Conservation (phyloP, 2,797 vertebrate genomes). For the Catharus ustulatus region DNA sequence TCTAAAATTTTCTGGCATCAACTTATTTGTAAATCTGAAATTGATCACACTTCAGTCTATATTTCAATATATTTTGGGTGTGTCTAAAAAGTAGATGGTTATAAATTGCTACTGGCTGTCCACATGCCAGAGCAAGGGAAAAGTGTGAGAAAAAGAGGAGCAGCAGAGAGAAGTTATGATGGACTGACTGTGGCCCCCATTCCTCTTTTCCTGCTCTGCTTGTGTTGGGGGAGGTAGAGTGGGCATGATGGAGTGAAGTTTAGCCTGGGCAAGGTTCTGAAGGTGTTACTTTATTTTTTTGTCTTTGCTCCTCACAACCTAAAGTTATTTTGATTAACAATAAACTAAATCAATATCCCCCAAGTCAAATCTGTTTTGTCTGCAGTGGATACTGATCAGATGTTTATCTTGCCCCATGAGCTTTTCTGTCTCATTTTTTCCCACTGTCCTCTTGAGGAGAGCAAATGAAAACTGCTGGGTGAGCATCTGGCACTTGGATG, state of each 20-base stretch:
- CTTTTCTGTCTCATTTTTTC: not conserved
- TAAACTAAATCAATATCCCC: not conserved
- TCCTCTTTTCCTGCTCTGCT: not conserved
- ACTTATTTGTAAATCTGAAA: not conserved
- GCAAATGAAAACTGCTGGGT: not conserved
- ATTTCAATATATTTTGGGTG: not conserved
- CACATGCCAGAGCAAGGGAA: not conserved
- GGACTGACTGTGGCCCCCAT: not conserved
- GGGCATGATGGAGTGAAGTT: not conserved
- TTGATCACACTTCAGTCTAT: not conserved
- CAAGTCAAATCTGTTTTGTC: not conserved
- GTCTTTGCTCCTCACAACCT: not conserved
- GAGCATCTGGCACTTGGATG: not conserved
- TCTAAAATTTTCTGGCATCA: not conserved
- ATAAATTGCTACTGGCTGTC: not conserved
- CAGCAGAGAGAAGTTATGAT: not conserved
- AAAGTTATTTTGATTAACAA: not conserved
- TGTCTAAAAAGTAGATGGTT: not conserved
- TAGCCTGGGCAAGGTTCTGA: not conserved
- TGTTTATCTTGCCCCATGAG: not conserved
- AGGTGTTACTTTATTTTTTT: not conserved
- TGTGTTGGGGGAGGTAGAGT: accelerated
- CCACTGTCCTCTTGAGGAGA: not conserved
- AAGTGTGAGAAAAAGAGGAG: not conserved
- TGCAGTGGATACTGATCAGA: not conserved